Conservation (phyloP, 2,797 vertebrate genomes). For the Phoebastria nigripes region DNA sequence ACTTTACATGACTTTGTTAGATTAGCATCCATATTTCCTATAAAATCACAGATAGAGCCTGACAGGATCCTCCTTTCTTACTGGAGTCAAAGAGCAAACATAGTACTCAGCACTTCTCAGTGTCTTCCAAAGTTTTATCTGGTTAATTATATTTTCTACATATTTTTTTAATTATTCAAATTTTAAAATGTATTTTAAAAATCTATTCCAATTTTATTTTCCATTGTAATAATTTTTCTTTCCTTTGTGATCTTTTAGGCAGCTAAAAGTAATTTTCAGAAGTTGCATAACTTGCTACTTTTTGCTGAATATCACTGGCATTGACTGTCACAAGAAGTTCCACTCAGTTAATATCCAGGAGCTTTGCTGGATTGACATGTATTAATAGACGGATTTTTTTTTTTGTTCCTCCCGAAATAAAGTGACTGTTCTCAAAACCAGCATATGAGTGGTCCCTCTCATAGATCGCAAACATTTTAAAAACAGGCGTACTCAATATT, state of each 20-base stretch:
- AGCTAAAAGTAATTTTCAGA: background rate
- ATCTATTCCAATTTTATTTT: constrained; percentile 14
- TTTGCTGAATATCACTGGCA: background rate
- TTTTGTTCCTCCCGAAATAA: background rate
- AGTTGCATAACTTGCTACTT: background rate
- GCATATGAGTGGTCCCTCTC: constrained; percentile 73
- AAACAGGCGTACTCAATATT: constrained; percentile 85
- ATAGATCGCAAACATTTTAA: constrained; percentile 77
- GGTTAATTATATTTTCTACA: background rate
- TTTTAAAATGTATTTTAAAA: background rate
- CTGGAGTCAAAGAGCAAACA: background rate
- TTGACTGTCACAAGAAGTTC: background rate
- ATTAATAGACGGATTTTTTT: constrained; percentile 48
- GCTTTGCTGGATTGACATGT: constrained; percentile 69
- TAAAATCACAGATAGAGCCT: background rate
- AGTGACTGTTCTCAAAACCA: background rate
- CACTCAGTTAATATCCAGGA: constrained; percentile 71
- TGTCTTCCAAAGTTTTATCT: background rate
- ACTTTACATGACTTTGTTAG: background rate
- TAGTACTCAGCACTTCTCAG: background rate
- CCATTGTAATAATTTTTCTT: background rate
- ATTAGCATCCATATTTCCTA: constrained; percentile 3
- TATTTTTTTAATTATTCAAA: background rate
- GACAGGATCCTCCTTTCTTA: background rate
- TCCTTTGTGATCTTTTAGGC: background rate